Percentiles rank a stretch among this genome's conserved stretches.
phyloP scores from a whole-genome alignment of 1,140 invertebrate species.

The Drosophila saltans region DNA sequence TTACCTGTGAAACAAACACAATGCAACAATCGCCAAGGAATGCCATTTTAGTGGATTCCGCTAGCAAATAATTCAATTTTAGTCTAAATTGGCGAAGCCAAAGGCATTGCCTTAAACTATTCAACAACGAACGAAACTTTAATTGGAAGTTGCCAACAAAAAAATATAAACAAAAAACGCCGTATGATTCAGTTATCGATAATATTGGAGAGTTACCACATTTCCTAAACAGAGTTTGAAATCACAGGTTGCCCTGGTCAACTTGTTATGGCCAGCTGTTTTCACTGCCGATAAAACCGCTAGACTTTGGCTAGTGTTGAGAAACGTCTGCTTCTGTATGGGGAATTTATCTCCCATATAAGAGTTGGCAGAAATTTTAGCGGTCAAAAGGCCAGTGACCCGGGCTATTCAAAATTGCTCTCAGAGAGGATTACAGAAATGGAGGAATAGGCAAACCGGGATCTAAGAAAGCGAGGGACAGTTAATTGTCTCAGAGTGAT shows the following conservation, averaged over 20 bases:
- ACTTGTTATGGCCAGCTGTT: too few relatives aligned
- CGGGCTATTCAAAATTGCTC: too few relatives aligned
- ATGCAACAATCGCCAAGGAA: conserved; percentile 88
- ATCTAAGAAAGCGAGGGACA: too few relatives aligned
- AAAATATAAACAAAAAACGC: conserved; percentile 57
- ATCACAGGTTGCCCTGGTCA: not conserved
- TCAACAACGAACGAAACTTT: conserved; percentile 9
- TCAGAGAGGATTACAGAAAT: too few relatives aligned
- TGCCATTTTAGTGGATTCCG: conserved; percentile 84
- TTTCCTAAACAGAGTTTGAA: not conserved
- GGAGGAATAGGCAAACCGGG: too few relatives aligned
- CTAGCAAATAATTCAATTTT: conserved; percentile 28
- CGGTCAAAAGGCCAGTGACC: too few relatives aligned
- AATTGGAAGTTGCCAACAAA: conserved; percentile 49
- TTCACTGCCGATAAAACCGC: too few relatives aligned
- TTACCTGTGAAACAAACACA: conserved; percentile 88
- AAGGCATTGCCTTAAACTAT: conserved; percentile 49
- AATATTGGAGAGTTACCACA: conserved; percentile 4
- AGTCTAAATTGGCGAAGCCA: conserved; percentile 30
- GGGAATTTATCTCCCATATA: too few relatives aligned
- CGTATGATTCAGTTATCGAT: conserved; percentile 28
- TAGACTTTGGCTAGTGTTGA: too few relatives aligned
- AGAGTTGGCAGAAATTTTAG: too few relatives aligned
- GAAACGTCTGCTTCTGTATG: too few relatives aligned
- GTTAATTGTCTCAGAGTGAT: too few relatives aligned